Conservation (phyloP, 2,888 invertebrate species). For the Caenorhabditis sp. region DNA sequence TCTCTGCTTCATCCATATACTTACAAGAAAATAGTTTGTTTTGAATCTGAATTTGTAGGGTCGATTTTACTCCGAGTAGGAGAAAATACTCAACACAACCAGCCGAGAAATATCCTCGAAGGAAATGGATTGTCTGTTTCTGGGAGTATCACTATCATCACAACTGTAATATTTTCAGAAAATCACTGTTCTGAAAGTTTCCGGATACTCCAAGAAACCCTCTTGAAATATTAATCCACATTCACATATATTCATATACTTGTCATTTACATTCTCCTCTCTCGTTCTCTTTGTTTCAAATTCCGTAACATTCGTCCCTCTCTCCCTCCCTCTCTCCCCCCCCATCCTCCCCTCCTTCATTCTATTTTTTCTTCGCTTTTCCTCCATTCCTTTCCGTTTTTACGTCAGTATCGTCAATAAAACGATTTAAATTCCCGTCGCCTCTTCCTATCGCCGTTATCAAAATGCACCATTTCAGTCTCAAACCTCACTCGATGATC, state of each 20-base stretch:
- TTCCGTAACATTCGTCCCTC: conserved; percentile 24
- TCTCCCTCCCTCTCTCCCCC: background rate
- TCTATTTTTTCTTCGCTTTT: conserved; percentile 5
- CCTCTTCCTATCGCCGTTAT: background rate
- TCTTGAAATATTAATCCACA: background rate
- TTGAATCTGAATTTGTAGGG: no score
- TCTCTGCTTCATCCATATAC: no score
- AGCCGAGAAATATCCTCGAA: no score
- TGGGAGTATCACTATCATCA: no score
- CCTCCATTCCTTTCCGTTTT: conserved; percentile 8
- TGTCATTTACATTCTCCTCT: conserved; percentile 23
- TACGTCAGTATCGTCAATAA: conserved; percentile 43
- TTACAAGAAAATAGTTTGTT: no score
- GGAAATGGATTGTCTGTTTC: no score
- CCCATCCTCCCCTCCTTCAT: background rate
- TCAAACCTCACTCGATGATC: background rate
- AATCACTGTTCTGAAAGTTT: no score
- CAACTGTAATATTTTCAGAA: no score
- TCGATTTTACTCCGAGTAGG: no score
- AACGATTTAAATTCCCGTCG: conserved; percentile 8
- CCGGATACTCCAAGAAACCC: no score
- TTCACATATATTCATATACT: background rate
- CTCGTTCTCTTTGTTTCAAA: conserved; percentile 9
- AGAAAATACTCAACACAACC: no score
- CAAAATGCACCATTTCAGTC: conserved; percentile 8